Percentiles rank a stretch among this genome's conserved stretches.
phyloP scores from a whole-genome alignment of 35 echinoderm and acorn worm genomes.

The Acanthaster planci region DNA sequence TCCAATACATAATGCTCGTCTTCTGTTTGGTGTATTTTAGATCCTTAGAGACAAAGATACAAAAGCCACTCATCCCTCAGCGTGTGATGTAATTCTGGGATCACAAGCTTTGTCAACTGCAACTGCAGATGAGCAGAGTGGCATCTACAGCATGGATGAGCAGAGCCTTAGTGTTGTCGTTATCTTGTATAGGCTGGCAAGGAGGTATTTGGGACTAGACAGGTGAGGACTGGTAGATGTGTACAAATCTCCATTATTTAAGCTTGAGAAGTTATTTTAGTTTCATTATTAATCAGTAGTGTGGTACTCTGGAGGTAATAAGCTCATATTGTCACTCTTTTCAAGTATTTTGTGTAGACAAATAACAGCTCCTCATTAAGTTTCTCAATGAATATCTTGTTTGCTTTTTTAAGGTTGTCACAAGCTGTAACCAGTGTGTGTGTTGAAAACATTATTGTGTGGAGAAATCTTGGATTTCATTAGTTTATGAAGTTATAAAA shows the following conservation, averaged over 20 bases:
- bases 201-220: constrained; percentile 42
- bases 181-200: constrained; percentile 38
- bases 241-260: background rate
- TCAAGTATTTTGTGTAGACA: too few relatives aligned
- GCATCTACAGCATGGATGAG: background rate
- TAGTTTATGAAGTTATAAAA: too few relatives aligned
- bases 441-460: too few relatives aligned
- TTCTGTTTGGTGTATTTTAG: background rate
- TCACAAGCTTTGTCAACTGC: background rate
- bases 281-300: too few relatives aligned
- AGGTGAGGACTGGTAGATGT: constrained; percentile 14
- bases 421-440: too few relatives aligned
- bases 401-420: too few relatives aligned
- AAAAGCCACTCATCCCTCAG: background rate
- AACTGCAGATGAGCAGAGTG: background rate
- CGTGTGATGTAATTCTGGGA: background rate
- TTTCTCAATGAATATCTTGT: too few relatives aligned
- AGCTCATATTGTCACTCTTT: too few relatives aligned
- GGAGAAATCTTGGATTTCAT: too few relatives aligned
- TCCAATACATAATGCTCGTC: background rate
- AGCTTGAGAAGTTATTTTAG: too few relatives aligned
- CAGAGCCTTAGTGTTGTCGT: constrained; percentile 11
- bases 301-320: too few relatives aligned
- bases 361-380: too few relatives aligned
- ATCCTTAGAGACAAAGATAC: background rate